Conservation (phyloP, 2,888 invertebrate species). For the Drymonia ruficornis region DNA sequence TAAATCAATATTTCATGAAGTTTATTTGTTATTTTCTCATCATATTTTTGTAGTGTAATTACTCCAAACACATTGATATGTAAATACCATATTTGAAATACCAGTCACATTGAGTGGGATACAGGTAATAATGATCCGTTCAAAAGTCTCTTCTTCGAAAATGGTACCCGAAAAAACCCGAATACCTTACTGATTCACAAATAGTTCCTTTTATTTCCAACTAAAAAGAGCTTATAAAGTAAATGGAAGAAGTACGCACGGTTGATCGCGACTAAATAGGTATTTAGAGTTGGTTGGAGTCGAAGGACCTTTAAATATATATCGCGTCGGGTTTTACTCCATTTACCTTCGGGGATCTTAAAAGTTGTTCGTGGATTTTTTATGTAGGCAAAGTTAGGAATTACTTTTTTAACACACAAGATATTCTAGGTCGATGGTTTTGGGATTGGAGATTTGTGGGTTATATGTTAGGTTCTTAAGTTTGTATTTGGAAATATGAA, state of each 20-base stretch:
- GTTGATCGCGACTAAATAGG: constrained; percentile 28
- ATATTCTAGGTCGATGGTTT: constrained; percentile 21
- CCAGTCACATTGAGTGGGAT: too few relatives aligned
- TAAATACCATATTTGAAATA: too few relatives aligned
- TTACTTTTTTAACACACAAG: constrained; percentile 30
- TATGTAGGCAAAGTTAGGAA: constrained; percentile 28
- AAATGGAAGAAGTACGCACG: constrained; percentile 25
- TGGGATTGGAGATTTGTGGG: not conserved
- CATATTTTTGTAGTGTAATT: too few relatives aligned
- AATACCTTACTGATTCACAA: not conserved
- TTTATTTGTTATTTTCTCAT: too few relatives aligned
- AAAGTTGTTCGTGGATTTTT: constrained; percentile 24
- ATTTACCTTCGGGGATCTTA: constrained; percentile 25
- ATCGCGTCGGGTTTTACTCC: constrained; percentile 20
- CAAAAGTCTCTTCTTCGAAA: too few relatives aligned
- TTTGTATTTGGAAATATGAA: not conserved
- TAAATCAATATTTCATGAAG: too few relatives aligned
- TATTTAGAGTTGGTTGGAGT: constrained; percentile 29
- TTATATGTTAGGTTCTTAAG: too few relatives aligned
- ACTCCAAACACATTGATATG: too few relatives aligned
- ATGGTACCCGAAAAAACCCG: too few relatives aligned
- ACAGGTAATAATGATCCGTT: too few relatives aligned
- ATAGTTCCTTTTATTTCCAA: constrained; percentile 25
- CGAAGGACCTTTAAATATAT: constrained; percentile 28
- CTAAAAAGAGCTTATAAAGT: constrained; percentile 24